Percentiles rank a stretch among this genome's conserved stretches.
phyloP scores from a whole-genome alignment of 1,140 invertebrate genomes.

The Nephotettix cincticeps region DNA sequence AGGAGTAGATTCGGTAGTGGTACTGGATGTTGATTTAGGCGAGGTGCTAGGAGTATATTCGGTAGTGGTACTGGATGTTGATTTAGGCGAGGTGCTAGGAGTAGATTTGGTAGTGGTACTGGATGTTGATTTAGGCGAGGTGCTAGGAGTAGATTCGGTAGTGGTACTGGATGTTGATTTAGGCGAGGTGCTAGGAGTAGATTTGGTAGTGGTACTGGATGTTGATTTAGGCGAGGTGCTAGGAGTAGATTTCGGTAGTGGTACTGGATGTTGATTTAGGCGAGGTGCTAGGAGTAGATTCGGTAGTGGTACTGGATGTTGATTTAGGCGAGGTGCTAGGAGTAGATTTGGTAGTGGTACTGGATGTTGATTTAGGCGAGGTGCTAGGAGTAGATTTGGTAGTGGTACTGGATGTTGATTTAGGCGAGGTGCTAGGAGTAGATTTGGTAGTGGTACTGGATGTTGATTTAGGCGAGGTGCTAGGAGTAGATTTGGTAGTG shows the following conservation, averaged over 20 bases:
- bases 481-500: background rate
- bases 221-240: background rate
- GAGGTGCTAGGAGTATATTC: background rate
- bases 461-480: background rate
- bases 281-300: background rate
- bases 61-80: background rate
- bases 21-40: background rate
- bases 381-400: conserved; percentile 3
- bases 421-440: background rate
- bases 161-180: background rate
- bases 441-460: background rate
- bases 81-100: background rate
- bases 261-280: background rate
- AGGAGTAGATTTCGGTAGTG: conserved; percentile 2
- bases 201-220: background rate
- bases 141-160: conserved; percentile 1
- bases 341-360: background rate
- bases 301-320: background rate
- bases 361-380: background rate
- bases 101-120: background rate
- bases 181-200: conserved; percentile 10
- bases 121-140: conserved; percentile 2
- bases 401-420: background rate
- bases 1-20: background rate
- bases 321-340: background rate